A percentile compares a stretch with the other conserved stretches of the same genome.
Evolutionary conservation across 2,797 vertebrate genomes (phyloP).

Genomic region (Oophaga sylvatica): DNA sequence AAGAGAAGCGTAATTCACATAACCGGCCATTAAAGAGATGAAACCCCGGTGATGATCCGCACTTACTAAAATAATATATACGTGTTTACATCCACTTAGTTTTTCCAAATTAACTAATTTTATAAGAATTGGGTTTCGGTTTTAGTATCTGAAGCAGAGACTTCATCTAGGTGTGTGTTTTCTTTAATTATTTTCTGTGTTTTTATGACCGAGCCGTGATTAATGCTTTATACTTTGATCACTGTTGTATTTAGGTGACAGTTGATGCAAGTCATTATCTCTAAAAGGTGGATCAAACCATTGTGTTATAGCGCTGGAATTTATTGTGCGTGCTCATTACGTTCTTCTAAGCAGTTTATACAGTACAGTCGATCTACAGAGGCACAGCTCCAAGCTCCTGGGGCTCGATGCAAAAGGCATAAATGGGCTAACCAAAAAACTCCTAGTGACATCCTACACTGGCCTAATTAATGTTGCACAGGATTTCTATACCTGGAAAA

Average conservation of each 20-base stretch:
- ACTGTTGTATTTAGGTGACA: background rate
- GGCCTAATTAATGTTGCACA: no score
- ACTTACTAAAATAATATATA: background rate
- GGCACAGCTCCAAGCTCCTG: background rate
- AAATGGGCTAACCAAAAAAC: no score
- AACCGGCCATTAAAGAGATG: background rate
- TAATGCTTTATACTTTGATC: constrained; percentile 23
- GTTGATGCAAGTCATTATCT: background rate
- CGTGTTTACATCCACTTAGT: background rate
- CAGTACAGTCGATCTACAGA: background rate
- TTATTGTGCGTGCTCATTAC: background rate
- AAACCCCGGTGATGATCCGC: background rate
- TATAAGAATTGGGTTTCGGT: background rate
- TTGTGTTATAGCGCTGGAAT: background rate
- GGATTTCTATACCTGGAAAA: no score
- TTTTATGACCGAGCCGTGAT: constrained; percentile 13
- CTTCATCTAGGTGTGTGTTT: background rate
- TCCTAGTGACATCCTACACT: no score
- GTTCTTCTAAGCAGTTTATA: background rate
- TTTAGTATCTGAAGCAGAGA: background rate
- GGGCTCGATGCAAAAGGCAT: no score
- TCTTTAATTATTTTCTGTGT: constrained; percentile 20
- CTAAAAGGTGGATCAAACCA: constrained; percentile 17
- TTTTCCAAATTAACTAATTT: background rate
- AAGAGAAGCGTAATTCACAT: background rate